These are phyloP conservation scores for Hedya salicella DNA, from an alignment of 2,888 invertebrate genomes.

Conservation along the genomic window DNA sequence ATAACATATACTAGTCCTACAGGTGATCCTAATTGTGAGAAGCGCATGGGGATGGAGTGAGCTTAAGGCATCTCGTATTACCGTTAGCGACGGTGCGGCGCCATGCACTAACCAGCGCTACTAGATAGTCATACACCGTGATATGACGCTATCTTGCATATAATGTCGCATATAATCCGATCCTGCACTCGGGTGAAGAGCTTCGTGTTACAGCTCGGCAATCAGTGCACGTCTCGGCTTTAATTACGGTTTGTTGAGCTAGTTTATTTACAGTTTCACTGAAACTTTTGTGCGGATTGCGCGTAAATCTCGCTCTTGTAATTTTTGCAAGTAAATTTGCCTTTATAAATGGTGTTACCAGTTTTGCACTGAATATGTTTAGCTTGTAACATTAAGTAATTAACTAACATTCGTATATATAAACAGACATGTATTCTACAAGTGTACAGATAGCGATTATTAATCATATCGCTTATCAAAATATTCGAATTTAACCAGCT, in stretches of 20 bases:
- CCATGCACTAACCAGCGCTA: conserved; percentile 58
- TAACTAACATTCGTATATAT: no score
- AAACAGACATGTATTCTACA: no score
- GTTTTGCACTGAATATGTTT: not conserved
- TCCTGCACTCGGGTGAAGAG: conserved; percentile 21
- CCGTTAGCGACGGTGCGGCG: conserved; percentile 78
- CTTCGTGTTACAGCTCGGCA: conserved; percentile 34
- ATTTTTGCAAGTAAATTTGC: no score
- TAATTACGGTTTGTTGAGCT: conserved; percentile 16
- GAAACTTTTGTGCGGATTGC: not conserved
- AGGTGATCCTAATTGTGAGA: conserved; percentile 50
- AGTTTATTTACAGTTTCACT: not conserved
- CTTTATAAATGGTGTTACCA: not conserved
- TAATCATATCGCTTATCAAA: no score
- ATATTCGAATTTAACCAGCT: no score
- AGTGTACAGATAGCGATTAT: no score
- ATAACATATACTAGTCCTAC: conserved; percentile 20
- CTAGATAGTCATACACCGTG: conserved; percentile 51
- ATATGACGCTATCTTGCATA: conserved; percentile 39
- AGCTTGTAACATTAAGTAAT: no score
- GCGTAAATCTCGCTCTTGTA: not conserved
- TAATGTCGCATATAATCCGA: conserved; percentile 41
- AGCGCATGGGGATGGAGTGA: conserved; percentile 62
- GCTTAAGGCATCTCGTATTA: conserved; percentile 79
- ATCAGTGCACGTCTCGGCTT: conserved; percentile 33